Percentiles rank a stretch among this genome's conserved stretches.
These are phyloP conservation scores for Temnopleurus reevesii DNA, from an alignment of 53 echinoderm and acorn worm genomes.

Conservation along the genomic window DNA sequence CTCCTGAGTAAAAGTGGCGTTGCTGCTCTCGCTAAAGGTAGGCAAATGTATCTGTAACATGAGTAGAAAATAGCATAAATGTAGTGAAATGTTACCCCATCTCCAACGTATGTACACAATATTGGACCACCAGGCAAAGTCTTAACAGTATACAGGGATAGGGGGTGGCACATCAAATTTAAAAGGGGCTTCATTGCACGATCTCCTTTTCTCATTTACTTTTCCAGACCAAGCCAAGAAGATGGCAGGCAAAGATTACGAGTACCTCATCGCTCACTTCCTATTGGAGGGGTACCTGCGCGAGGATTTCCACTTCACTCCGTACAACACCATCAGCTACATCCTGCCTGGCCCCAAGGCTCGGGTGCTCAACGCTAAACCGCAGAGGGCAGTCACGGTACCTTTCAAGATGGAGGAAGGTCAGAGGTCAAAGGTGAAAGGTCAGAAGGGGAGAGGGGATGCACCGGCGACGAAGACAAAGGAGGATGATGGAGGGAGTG, in stretches of 20 bases:
- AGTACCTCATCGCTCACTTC: slow-evolving; percentile 71
- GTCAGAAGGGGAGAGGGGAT: not conserved
- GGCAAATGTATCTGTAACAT: not conserved
- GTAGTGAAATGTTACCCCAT: no score
- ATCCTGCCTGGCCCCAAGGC: slow-evolving; percentile 83
- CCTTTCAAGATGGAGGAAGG: slow-evolving; percentile 24
- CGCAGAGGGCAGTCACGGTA: slow-evolving; percentile 44
- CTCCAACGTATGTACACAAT: no score
- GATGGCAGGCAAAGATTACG: slow-evolving; percentile 40
- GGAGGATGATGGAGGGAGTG: not conserved
- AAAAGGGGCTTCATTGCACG: no score
- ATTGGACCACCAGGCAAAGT: no score
- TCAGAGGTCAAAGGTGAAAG: slow-evolving; percentile 14
- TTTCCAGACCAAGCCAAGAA: slow-evolving; percentile 30
- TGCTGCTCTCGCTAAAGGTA: slow-evolving; percentile 22
- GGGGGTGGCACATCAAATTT: no score
- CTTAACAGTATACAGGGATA: no score
- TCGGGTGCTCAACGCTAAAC: slow-evolving; percentile 15
- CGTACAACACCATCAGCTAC: slow-evolving; percentile 95
- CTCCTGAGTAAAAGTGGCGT: slow-evolving; percentile 60
- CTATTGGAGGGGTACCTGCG: slow-evolving; percentile 86
- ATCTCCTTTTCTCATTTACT: not conserved
- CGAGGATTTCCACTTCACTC: slow-evolving; percentile 96
- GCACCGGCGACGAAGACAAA: not conserved
- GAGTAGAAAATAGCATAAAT: no score